Base-by-base conservation (phyloP, 2,888 invertebrate genomes). In the Rugalucina vietnamica region DNA sequence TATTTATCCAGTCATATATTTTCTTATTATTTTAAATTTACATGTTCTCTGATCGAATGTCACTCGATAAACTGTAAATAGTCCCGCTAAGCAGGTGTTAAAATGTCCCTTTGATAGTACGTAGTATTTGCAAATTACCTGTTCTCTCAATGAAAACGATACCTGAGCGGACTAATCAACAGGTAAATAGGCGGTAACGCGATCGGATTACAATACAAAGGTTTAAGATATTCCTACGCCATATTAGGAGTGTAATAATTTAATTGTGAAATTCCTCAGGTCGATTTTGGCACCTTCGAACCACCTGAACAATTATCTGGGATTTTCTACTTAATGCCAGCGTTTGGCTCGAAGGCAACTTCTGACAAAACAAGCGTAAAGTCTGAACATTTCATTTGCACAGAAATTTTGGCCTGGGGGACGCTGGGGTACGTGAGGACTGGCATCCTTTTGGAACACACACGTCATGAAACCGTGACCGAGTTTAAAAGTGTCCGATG, bases 181-280 rank as follows among this genome's bases (percentile, higher is more conserved):
- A 65, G 34, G 65, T 65, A 34, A 34, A 65, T 34, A 65, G 43
- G 65, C 34, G 65, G 65, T 65, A 2, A 34, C 4, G 65, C 65
- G 65, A 34, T 65, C 65, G 65, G 65, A 65, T 65, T 65, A 65
- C 65, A 65, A 65, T 65, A 65, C 65, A 65, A n/a, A n/a, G 34
- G 32, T 34, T 34, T 32, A 34, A 65, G 21, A 34, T 65, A 65
- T 65, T 21, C 21, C 34, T 65, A 34, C 65, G 65, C 65, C 65
- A 27, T 65, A 3, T 1, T 34, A 65, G 65, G 65, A 34, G 65
- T 65, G 65, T 12, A 18, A 4, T 18, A 8, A 8, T 24, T 32
- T 21, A n/a, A 60, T 60, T 60, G 29, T 29, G 21, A 27, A 60
- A 60, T 60, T 29, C 65, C 29, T 34, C 65, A 65, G 32, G 34